A percentile compares a stretch with the other conserved stretches of the same genome.
Evolutionary conservation across 2,113 vertebrate genomes (phyloP).

Genomic region (Lepus americanus): DNA sequence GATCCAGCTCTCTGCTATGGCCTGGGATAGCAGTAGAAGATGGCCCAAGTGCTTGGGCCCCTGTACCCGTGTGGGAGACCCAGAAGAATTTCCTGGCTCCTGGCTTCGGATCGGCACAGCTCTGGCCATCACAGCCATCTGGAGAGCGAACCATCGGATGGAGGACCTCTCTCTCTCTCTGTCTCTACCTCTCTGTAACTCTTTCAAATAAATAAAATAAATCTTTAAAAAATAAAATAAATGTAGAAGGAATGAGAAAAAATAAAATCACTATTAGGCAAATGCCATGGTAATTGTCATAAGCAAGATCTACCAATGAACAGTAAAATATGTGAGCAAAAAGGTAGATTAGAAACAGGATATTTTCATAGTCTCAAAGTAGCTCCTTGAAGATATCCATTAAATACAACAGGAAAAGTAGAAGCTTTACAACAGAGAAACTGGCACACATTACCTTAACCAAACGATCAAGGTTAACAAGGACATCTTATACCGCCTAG

Average conservation of each 20-base stretch:
- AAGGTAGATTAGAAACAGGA: background rate
- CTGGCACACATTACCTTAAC: background rate
- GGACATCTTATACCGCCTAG: background rate
- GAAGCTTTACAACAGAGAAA: background rate
- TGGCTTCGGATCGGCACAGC: no score
- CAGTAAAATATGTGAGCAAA: background rate
- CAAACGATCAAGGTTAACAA: background rate
- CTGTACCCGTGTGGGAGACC: no score
- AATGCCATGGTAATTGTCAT: background rate
- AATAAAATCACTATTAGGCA: background rate
- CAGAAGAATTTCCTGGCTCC: no score
- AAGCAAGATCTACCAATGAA: background rate
- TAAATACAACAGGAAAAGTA: background rate
- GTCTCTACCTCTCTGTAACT: no score
- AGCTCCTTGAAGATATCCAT: background rate
- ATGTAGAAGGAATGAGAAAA: background rate
- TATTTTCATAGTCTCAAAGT: background rate
- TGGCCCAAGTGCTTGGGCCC: no score
- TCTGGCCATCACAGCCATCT: no score
- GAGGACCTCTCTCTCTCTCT: no score
- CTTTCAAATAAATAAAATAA: no score
- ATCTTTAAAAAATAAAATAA: no score
- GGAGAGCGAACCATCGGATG: no score
- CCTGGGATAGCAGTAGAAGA: no score
- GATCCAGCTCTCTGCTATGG: no score